Evolutionary conservation across 2,113 vertebrate species (phyloP).

Genomic region (Pithys albifrons): DNA sequence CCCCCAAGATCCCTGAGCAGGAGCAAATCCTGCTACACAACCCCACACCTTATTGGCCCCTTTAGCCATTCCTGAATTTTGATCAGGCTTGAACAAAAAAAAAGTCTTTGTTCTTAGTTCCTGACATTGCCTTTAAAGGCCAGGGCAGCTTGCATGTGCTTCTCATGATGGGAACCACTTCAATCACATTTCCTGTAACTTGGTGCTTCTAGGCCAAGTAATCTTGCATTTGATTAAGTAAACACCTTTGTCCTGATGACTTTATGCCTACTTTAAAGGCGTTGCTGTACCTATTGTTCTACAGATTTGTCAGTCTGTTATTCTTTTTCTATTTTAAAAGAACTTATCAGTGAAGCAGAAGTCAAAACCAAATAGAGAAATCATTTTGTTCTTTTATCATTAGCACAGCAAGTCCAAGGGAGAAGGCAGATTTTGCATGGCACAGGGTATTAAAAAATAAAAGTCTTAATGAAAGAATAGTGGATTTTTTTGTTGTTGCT

Average conservation of each 20-base stretch:
- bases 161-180: constrained; percentile 47
- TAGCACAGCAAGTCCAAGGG: background rate
- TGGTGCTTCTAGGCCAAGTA: constrained; percentile 54
- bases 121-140: constrained; percentile 18
- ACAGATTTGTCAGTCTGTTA: constrained; percentile 36
- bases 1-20: background rate
- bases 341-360: constrained; percentile 19
- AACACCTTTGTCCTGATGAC: constrained; percentile 65
- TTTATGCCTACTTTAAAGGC: constrained; percentile 52
- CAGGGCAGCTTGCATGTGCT: background rate
- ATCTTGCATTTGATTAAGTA: constrained; percentile 65
- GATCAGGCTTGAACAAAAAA: background rate
- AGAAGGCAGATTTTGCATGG: background rate
- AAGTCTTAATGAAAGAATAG: background rate
- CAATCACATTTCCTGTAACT: constrained; percentile 61
- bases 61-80: background rate
- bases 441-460: background rate
- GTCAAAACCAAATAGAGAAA: constrained; percentile 32
- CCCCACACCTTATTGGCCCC: background rate
- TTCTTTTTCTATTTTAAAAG: background rate
- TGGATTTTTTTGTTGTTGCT: background rate
- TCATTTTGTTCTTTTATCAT: constrained; percentile 20
- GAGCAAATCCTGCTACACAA: background rate
- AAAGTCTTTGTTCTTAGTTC: constrained; percentile 3
- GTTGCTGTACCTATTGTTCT: constrained; percentile 58